Conservation (phyloP, 2,113 vertebrate species). For the Poeciliopsis turrubarensis region DNA sequence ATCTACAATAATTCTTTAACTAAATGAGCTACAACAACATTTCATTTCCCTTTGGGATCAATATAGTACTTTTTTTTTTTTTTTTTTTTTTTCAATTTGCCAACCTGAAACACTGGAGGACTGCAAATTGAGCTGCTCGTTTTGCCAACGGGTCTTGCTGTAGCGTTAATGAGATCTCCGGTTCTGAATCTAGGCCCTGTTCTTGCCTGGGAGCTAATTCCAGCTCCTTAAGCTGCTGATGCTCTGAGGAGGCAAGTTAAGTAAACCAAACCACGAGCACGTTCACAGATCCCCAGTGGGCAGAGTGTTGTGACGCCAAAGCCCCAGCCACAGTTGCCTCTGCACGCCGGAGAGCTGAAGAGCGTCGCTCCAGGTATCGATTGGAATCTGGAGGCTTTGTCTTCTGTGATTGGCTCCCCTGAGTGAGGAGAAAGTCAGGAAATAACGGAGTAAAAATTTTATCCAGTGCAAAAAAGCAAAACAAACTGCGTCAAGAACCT, state of each 20-base stretch:
- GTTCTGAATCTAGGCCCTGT: conserved; percentile 34
- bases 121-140: not conserved
- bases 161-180: conserved; percentile 60
- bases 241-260: conserved; percentile 54
- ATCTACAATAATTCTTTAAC: too few species aligned
- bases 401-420: not conserved
- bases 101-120: not conserved
- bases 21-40: too few species aligned
- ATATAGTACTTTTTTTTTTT: too few species aligned
- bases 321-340: not conserved
- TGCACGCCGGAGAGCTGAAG: not conserved
- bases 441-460: too few species aligned
- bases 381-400: not conserved
- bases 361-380: not conserved
- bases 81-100: not conserved
- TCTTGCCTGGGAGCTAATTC: conserved; percentile 61
- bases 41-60: too few species aligned
- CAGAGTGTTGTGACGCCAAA: conserved; percentile 7
- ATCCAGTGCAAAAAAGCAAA: too few species aligned
- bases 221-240: conserved; percentile 67
- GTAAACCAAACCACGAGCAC: conserved; percentile 31
- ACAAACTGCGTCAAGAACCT: too few species aligned
- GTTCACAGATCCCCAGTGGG: conserved; percentile 20
- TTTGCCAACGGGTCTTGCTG: not conserved
- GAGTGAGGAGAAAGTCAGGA: not conserved